Evolutionary conservation across 2,797 vertebrate species (phyloP).

Genomic region (Pelochelys cantorii): DNA sequence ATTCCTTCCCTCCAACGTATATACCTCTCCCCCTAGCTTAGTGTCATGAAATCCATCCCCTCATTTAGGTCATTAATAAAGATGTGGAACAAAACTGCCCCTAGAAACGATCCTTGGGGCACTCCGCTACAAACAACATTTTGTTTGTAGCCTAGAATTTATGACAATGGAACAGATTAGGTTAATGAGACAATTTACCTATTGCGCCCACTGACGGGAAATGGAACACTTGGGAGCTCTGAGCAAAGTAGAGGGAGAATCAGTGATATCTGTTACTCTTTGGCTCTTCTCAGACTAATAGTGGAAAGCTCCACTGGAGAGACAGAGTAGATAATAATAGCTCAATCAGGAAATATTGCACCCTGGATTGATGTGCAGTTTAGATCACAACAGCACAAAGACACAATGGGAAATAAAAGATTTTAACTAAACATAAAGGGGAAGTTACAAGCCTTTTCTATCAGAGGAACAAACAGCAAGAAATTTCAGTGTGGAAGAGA

Average conservation of each 20-base stretch:
- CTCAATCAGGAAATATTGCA: background rate
- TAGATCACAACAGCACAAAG: background rate
- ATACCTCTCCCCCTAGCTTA: too few species aligned
- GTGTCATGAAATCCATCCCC: too few species aligned
- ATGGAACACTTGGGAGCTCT: background rate
- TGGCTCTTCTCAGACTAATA: background rate
- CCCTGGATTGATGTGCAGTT: background rate
- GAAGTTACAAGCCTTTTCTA: background rate
- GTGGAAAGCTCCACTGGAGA: background rate
- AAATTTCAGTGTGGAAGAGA: constrained; percentile 6
- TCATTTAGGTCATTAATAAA: too few species aligned
- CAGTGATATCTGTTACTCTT: background rate
- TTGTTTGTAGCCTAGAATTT: background rate
- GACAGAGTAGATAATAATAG: background rate
- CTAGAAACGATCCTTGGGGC: too few species aligned
- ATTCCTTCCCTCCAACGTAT: too few species aligned
- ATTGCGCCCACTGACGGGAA: background rate
- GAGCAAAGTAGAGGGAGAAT: background rate
- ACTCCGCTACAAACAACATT: background rate
- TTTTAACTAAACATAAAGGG: background rate
- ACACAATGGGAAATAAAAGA: background rate
- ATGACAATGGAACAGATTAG: accelerated
- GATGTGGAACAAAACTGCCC: too few species aligned
- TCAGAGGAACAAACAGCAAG: background rate
- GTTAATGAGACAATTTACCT: background rate